These are phyloP conservation scores for Melipona bicolor DNA, from an alignment of 2,888 invertebrate species.

Conservation along the genomic window DNA sequence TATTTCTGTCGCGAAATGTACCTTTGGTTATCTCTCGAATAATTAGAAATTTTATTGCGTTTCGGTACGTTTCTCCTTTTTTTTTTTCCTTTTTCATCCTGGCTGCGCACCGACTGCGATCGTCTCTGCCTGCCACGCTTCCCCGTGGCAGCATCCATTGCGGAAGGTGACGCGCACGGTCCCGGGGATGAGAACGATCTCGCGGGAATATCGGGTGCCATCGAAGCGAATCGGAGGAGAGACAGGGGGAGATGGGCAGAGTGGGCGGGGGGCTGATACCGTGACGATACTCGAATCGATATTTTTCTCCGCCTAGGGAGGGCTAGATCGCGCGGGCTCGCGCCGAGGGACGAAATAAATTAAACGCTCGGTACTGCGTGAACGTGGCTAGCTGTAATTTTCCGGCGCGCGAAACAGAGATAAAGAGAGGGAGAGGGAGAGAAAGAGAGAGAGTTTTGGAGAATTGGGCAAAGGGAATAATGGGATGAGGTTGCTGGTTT, in stretches of 20 bases:
- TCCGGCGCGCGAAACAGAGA: background rate
- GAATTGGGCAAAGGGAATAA: background rate
- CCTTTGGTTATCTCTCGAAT: too few relatives aligned
- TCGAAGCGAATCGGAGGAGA: slow-evolving; percentile 63
- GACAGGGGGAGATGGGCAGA: background rate
- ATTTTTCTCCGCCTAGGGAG: slow-evolving; percentile 65
- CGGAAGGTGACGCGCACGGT: slow-evolving; percentile 51
- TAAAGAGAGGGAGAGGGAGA: background rate
- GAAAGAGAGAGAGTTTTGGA: background rate
- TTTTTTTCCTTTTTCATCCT: background rate
- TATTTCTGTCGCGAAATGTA: too few relatives aligned
- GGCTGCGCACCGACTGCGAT: background rate
- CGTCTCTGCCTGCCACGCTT: slow-evolving; percentile 10
- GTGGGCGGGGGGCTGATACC: slow-evolving; percentile 20
- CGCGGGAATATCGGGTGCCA: slow-evolving; percentile 69
- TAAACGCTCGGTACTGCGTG: slow-evolving; percentile 61
- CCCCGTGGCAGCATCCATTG: slow-evolving; percentile 25
- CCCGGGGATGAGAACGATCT: slow-evolving; percentile 60
- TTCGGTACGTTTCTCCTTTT: background rate
- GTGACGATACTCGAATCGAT: slow-evolving; percentile 59
- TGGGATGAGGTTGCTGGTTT: background rate
- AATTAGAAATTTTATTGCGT: too few relatives aligned
- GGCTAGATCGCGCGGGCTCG: slow-evolving; percentile 42
- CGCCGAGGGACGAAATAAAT: slow-evolving; percentile 64
- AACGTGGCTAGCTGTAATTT: slow-evolving; percentile 50